A percentile compares a stretch with the other conserved stretches of the same genome.
phyloP scores from a whole-genome alignment of 2,113 vertebrate genomes.

The Cromileptes altivelis region DNA sequence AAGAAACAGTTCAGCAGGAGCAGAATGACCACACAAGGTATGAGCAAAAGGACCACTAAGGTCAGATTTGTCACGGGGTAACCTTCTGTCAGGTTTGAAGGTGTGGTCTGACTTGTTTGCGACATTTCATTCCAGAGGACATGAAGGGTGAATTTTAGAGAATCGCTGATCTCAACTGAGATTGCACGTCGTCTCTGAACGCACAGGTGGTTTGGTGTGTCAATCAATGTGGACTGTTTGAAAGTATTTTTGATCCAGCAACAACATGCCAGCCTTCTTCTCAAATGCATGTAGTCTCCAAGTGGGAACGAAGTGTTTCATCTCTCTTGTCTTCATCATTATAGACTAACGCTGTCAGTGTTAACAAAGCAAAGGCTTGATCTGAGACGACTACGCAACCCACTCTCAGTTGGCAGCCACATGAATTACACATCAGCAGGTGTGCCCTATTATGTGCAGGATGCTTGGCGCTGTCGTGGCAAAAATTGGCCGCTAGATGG shows the following conservation, averaged over 20 bases:
- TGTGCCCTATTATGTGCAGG: conserved; percentile 50
- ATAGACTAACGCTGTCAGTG: neutral
- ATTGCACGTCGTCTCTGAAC: conserved; percentile 12
- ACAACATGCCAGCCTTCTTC: neutral
- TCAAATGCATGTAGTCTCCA: neutral
- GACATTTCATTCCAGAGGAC: conserved; percentile 81
- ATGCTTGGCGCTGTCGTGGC: neutral
- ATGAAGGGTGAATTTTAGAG: conserved; percentile 26
- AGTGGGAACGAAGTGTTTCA: neutral
- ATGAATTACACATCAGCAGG: conserved; percentile 53
- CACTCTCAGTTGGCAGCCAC: neutral
- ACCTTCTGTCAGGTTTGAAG: conserved; percentile 62
- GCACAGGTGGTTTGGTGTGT: conserved; percentile 59
- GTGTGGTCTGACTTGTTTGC: conserved; percentile 59
- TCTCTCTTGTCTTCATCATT: neutral
- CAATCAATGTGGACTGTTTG: conserved; percentile 63
- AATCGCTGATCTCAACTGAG: conserved; percentile 27
- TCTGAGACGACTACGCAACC: neutral
- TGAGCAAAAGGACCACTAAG: conserved; percentile 82
- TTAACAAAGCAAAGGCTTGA: conserved; percentile 5
- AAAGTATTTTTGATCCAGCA: neutral
- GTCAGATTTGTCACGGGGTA: conserved; percentile 76
- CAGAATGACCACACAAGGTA: conserved; percentile 84
- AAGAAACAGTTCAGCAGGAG: conserved; percentile 85
- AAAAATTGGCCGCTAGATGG: conserved; percentile 51